These are phyloP conservation scores for Cebidichthys violaceus DNA, from an alignment of 2,113 vertebrate species.

Conservation along the genomic window DNA sequence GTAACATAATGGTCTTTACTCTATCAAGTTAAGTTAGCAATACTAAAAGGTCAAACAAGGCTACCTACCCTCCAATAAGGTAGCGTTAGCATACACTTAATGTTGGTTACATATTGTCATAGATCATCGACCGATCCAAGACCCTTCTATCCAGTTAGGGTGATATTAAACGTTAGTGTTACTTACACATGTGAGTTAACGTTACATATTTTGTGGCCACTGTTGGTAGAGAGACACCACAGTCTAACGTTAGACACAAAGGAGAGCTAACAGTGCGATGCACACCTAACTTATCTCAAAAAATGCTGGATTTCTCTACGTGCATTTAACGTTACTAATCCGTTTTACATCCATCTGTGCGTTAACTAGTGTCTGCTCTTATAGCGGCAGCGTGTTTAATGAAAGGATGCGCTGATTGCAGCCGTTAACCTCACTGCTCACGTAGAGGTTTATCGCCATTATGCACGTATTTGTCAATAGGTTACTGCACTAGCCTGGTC, in stretches of 20 bases:
- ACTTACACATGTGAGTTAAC: slow-evolving; percentile 13
- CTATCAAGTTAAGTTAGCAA: neutral
- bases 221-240: slow-evolving; percentile 35
- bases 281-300: slow-evolving; percentile 35
- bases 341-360: slow-evolving; percentile 30
- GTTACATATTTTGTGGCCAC: slow-evolving; percentile 8
- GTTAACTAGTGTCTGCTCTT: slow-evolving; percentile 31
- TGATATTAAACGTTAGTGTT: slow-evolving; percentile 16
- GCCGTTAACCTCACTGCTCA: slow-evolving; percentile 16
- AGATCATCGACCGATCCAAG: neutral
- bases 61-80: slow-evolving; percentile 14
- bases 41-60: slow-evolving; percentile 60
- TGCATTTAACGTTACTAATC: slow-evolving; percentile 20
- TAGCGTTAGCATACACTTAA: neutral
- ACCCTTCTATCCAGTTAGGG: neutral
- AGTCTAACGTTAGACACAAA: slow-evolving; percentile 48
- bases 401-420: slow-evolving; percentile 43
- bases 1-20: slow-evolving; percentile 8
- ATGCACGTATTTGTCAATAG: slow-evolving; percentile 43
- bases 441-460: slow-evolving; percentile 44
- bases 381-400: slow-evolving; percentile 25
- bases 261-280: slow-evolving; percentile 28
- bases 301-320: slow-evolving; percentile 28
- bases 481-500: slow-evolving; percentile 64
- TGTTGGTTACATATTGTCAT: neutral